These are phyloP conservation scores for Cotesia vestalis DNA, from an alignment of 1,140 invertebrate genomes.

Conservation along the genomic window DNA sequence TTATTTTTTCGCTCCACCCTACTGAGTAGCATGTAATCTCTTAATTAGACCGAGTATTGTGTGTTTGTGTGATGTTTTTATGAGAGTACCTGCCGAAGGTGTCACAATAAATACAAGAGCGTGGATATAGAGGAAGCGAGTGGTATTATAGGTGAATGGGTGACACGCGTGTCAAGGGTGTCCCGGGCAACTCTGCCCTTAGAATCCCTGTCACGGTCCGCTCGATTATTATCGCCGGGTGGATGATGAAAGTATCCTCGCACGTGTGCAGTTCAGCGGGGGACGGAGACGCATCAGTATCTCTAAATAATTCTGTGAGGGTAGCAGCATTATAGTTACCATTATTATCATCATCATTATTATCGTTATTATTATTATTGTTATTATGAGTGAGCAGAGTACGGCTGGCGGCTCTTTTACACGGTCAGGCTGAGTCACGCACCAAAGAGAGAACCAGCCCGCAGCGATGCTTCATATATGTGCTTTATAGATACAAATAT, in stretches of 20 bases:
- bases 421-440: conserved; percentile 48
- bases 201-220: conserved; percentile 37
- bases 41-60: no score
- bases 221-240: conserved; percentile 52
- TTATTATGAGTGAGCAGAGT: no score
- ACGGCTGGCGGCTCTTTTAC: conserved; percentile 10
- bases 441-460: conserved; percentile 39
- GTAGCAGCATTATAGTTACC: conserved; percentile 10
- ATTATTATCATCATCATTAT: no score
- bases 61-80: neutral
- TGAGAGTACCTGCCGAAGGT: neutral
- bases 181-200: conserved; percentile 29
- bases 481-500: conserved; percentile 10
- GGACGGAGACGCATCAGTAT: neutral
- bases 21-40: no score
- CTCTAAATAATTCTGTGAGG: conserved; percentile 15
- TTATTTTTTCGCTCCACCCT: no score
- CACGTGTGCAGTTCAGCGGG: neutral
- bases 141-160: neutral
- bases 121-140: neutral
- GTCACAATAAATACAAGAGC: conserved; percentile 11
- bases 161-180: conserved; percentile 22
- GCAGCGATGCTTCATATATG: conserved; percentile 23
- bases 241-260: conserved; percentile 51
- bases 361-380: no score